Conservation (phyloP, 2,797 vertebrate genomes). For the Gastrophryne carolinensis region DNA sequence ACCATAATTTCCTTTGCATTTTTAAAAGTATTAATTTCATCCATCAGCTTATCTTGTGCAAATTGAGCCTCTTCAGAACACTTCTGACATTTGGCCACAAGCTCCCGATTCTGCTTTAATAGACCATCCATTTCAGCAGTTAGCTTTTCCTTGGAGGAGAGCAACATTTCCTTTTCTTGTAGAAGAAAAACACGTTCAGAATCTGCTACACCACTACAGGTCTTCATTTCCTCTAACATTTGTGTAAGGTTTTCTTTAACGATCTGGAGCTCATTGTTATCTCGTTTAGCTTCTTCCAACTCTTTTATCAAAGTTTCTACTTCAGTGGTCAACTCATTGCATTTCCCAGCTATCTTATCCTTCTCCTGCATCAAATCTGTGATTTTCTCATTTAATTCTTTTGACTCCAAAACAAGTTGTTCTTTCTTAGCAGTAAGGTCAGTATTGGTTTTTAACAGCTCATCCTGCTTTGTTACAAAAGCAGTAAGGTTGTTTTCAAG, state of each 20-base stretch:
- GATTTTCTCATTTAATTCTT: constrained; percentile 52
- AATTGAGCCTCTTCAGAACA: constrained; percentile 61
- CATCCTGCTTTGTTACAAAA: constrained; percentile 59
- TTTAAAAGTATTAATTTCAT: constrained; percentile 63
- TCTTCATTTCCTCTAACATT: constrained; percentile 81
- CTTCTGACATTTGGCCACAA: constrained; percentile 67
- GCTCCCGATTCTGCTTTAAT: constrained; percentile 66
- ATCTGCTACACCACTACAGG: constrained; percentile 74
- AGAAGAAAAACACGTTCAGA: constrained; percentile 77
- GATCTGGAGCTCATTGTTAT: constrained; percentile 72
- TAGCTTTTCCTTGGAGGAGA: constrained; percentile 71
- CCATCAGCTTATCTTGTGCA: constrained; percentile 62
- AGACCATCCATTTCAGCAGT: constrained; percentile 77
- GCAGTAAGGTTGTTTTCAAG: constrained; percentile 54
- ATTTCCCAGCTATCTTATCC: constrained; percentile 59
- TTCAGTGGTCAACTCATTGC: constrained; percentile 66
- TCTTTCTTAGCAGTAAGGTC: constrained; percentile 61
- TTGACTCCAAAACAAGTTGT: constrained; percentile 49
- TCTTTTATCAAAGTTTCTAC: constrained; percentile 64
- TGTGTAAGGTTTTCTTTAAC: constrained; percentile 72
- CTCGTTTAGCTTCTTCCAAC: constrained; percentile 62
- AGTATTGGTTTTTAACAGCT: constrained; percentile 46
- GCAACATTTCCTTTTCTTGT: constrained; percentile 82
- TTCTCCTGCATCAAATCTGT: constrained; percentile 59
- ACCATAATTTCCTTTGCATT: constrained; percentile 71